Conservation (phyloP, 2,888 invertebrate species). For the Gymnoscelis rufifasciata region DNA sequence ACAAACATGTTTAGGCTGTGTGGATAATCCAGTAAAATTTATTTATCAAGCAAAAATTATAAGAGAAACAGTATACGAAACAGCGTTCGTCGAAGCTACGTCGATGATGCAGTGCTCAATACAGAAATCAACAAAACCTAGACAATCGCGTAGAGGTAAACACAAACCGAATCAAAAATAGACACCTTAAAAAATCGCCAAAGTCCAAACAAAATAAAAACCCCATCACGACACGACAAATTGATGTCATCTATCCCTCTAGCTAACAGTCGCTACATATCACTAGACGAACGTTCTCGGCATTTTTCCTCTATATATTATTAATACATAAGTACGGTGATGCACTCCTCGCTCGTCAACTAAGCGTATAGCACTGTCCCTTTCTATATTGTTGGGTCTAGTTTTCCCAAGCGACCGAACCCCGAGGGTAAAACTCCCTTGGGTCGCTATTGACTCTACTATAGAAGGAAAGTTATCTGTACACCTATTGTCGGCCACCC, state of each 20-base stretch:
- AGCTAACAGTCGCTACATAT: constrained; percentile 77
- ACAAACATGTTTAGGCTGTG: too few relatives aligned
- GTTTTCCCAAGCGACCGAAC: constrained; percentile 78
- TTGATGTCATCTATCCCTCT: constrained; percentile 78
- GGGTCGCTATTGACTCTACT: constrained; percentile 79
- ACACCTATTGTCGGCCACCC: constrained; percentile 75
- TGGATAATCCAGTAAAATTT: too few relatives aligned
- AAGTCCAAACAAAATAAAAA: constrained; percentile 75
- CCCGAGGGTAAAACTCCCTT: constrained; percentile 78
- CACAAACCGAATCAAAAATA: constrained; percentile 20
- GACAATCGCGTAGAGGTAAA: not conserved
- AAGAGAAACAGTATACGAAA: too few relatives aligned
- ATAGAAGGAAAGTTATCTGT: constrained; percentile 78
- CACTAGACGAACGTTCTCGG: constrained; percentile 75
- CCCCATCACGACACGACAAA: constrained; percentile 79
- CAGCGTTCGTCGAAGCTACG: constrained; percentile 1
- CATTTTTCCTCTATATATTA: constrained; percentile 80
- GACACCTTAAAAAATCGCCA: constrained; percentile 52
- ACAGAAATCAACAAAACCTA: constrained; percentile 2
- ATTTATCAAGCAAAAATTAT: too few relatives aligned
- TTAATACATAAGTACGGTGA: constrained; percentile 75
- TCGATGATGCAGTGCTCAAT: not conserved
- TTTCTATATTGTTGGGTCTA: constrained; percentile 79
- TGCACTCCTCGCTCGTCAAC: constrained; percentile 55
- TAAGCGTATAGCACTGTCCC: constrained; percentile 57